Percentiles rank a stretch among this genome's conserved stretches.
Evolutionary conservation across 2,888 invertebrate species (phyloP).

Genomic region (Dione vanillae): DNA sequence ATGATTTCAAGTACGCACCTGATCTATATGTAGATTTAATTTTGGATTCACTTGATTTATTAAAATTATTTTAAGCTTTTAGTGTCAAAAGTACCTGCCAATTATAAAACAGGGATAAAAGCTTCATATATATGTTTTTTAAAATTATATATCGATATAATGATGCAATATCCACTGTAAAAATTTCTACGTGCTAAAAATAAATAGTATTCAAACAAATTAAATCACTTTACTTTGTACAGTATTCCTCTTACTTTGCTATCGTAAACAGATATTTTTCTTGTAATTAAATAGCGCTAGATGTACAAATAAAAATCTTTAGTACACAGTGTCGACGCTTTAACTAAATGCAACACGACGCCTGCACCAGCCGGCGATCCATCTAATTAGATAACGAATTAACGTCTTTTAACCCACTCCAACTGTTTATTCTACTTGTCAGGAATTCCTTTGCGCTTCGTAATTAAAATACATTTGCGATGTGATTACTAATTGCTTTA

Average conservation of each 20-base stretch:
- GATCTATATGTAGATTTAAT: background rate
- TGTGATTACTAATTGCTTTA: slow-evolving; percentile 51
- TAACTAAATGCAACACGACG: slow-evolving; percentile 41
- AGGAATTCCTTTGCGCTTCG: slow-evolving; percentile 60
- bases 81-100: background rate
- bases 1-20: slow-evolving; percentile 9
- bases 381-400: slow-evolving; percentile 79
- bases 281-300: slow-evolving; percentile 22
- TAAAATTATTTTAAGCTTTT: background rate
- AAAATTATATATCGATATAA: no score
- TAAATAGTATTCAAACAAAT: slow-evolving; percentile 3
- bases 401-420: slow-evolving; percentile 68
- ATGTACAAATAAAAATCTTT: slow-evolving; percentile 19
- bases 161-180: background rate
- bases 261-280: slow-evolving; percentile 23
- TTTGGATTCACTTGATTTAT: slow-evolving; percentile 1
- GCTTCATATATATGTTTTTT: no score
- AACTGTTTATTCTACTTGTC: slow-evolving; percentile 68
- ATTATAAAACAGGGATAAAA: background rate
- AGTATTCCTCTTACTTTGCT: background rate
- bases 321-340: slow-evolving; percentile 26
- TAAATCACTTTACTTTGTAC: background rate
- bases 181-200: background rate
- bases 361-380: slow-evolving; percentile 44
- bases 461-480: slow-evolving; percentile 65